Conservation (phyloP, 2,113 vertebrate species). For the Myrmecobius fasciatus region DNA sequence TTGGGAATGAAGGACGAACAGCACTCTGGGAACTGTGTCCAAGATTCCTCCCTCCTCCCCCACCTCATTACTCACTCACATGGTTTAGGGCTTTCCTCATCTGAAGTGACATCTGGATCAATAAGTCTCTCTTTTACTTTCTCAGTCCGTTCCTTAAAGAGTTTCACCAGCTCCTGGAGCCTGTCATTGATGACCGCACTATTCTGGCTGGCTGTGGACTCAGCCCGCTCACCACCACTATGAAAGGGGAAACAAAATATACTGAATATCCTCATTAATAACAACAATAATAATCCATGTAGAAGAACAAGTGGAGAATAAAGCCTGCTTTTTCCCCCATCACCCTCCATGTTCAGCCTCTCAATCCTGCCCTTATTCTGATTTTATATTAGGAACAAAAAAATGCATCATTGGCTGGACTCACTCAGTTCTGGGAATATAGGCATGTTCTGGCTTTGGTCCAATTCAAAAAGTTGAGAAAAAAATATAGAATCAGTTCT, state of each 20-base stretch:
- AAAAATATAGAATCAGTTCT: background rate
- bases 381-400: background rate
- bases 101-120: constrained; percentile 90
- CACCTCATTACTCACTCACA: constrained; percentile 84
- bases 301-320: background rate
- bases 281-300: background rate
- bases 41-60: background rate
- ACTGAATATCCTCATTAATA: background rate
- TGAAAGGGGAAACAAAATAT: background rate
- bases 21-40: background rate
- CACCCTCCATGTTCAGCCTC: background rate
- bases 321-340: background rate
- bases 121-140: constrained; percentile 90
- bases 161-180: constrained; percentile 90
- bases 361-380: background rate
- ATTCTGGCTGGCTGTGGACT: constrained; percentile 86
- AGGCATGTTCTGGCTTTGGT: background rate
- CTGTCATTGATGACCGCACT: constrained; percentile 87
- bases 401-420: background rate
- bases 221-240: constrained; percentile 84
- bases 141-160: constrained; percentile 93
- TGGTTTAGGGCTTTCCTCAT: constrained; percentile 89
- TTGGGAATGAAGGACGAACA: background rate
- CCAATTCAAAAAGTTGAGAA: background rate
- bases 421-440: background rate